Conservation (phyloP, 2,113 vertebrate genomes). For the Tetrax tetrax region DNA sequence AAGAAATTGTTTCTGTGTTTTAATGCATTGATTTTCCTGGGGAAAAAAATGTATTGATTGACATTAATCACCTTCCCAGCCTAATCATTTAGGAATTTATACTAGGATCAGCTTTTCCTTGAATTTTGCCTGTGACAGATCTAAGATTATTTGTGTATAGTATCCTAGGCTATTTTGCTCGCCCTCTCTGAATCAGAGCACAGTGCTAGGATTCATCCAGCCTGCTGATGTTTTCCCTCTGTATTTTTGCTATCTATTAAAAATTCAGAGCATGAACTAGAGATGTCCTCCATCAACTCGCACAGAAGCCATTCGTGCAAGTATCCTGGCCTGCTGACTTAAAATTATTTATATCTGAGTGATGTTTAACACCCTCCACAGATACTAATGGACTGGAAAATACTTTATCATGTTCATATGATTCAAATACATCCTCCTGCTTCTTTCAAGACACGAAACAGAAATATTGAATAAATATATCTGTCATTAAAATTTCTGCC, state of each 20-base stretch:
- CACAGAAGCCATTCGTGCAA: conserved; percentile 13
- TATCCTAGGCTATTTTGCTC: background rate
- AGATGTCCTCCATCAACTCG: conserved; percentile 35
- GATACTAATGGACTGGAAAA: conserved; percentile 61
- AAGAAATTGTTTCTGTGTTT: background rate
- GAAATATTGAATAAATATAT: conserved; percentile 41
- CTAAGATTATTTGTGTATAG: background rate
- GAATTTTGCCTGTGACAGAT: background rate
- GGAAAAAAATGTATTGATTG: background rate
- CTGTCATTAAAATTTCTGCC: conserved; percentile 43
- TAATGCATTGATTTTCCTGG: background rate
- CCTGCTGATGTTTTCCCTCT: background rate
- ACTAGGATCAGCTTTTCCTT: background rate
- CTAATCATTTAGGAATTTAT: background rate
- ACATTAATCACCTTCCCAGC: background rate
- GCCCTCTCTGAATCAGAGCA: background rate
- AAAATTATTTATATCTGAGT: conserved; percentile 56
- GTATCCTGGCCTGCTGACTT: conserved; percentile 16
- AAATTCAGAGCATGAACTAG: conserved; percentile 31
- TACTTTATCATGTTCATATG: conserved; percentile 37
- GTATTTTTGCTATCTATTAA: background rate
- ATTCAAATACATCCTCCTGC: conserved; percentile 7
- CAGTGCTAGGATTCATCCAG: background rate
- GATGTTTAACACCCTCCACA: conserved; percentile 35
- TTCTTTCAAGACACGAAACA: conserved; percentile 32